These are phyloP conservation scores for Pachyrhynchus sulphureomaculatus DNA, from an alignment of 1,140 invertebrate genomes.

Conservation along the genomic window DNA sequence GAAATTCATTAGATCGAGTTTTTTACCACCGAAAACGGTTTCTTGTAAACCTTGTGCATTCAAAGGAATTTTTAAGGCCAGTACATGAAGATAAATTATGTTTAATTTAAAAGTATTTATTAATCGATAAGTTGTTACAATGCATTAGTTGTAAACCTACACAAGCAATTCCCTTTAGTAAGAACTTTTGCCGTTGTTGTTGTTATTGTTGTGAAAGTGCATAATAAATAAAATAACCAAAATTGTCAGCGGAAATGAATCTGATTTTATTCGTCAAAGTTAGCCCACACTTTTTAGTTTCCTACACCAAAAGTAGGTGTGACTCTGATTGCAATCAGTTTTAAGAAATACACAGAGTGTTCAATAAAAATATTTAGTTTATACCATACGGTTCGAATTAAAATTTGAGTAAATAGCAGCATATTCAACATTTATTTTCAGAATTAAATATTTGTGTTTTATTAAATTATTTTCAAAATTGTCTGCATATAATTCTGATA, in stretches of 20 bases:
- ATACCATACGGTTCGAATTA: conserved; percentile 10
- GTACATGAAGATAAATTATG: too few relatives aligned
- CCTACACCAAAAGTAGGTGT: conserved; percentile 19
- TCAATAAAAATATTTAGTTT: conserved; percentile 13
- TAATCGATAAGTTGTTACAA: too few relatives aligned
- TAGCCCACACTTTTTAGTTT: conserved; percentile 20
- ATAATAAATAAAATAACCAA: conserved; percentile 1
- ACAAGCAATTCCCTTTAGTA: background rate
- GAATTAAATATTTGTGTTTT: background rate
- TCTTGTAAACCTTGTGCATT: too few relatives aligned
- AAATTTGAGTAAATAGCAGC: too few relatives aligned
- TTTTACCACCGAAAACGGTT: too few relatives aligned
- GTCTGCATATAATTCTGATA: too few relatives aligned
- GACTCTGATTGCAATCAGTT: conserved; percentile 22
- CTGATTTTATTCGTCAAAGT: conserved; percentile 12
- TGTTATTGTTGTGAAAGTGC: background rate
- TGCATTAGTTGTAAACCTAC: background rate
- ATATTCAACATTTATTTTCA: background rate
- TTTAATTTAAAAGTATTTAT: too few relatives aligned
- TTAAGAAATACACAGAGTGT: conserved; percentile 4
- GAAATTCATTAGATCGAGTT: too few relatives aligned
- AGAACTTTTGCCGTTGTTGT: background rate
- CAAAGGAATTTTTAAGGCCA: too few relatives aligned
- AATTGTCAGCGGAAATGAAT: conserved; percentile 17
- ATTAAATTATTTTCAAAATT: background rate